Percentiles rank a stretch among this genome's conserved stretches.
phyloP scores from a whole-genome alignment of 2,113 vertebrate genomes.

The Etheostoma cragini region DNA sequence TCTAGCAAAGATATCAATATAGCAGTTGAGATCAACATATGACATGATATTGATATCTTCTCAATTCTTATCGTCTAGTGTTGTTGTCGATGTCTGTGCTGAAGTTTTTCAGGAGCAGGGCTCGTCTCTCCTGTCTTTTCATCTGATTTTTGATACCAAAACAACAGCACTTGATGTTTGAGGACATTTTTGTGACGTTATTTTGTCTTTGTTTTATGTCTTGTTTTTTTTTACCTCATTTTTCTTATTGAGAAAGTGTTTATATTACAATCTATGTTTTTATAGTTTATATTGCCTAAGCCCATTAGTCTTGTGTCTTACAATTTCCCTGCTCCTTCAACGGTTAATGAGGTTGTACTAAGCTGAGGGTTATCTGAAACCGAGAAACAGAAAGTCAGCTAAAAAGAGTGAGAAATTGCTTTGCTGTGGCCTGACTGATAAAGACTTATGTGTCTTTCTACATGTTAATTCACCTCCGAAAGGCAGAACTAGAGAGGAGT shows the following conservation, averaged over 20 bases:
- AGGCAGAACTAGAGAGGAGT: conserved; percentile 6
- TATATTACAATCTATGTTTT: not conserved
- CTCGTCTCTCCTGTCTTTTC: not conserved
- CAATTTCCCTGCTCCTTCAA: not conserved
- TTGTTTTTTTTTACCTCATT: too few relatives aligned
- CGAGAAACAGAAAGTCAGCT: not conserved
- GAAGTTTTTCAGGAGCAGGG: not conserved
- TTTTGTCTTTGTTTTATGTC: too few relatives aligned
- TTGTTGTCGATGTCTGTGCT: not conserved
- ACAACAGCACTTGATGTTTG: not conserved
- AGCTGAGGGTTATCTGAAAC: not conserved
- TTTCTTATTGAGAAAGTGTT: not conserved
- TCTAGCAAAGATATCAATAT: not conserved
- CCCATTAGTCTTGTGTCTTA: not conserved
- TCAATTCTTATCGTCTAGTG: not conserved
- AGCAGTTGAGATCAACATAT: not conserved
- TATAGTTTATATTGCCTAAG: not conserved
- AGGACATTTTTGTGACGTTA: too few relatives aligned
- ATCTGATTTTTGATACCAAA: not conserved
- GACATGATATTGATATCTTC: not conserved
- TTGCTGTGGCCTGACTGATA: conserved; percentile 12
- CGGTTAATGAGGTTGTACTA: not conserved
- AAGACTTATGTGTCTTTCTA: not conserved
- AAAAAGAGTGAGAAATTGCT: conserved; percentile 10
- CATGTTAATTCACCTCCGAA: conserved; percentile 20